A percentile compares a stretch with the other conserved stretches of the same genome.
phyloP scores from a whole-genome alignment of 2,113 vertebrate genomes.

The Podiceps cristatus region DNA sequence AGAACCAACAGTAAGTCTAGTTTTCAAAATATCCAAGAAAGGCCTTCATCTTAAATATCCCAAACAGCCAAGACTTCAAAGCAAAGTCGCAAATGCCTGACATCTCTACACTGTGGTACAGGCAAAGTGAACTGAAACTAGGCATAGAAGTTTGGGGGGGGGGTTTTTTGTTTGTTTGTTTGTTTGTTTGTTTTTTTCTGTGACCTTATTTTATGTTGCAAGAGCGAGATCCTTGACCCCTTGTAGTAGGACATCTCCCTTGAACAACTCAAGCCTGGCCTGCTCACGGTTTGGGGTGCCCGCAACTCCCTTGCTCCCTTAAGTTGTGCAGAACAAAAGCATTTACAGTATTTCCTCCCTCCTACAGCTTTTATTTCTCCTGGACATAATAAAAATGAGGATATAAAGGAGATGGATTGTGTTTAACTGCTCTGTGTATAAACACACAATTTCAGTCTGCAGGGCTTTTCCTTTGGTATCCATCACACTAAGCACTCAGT shows the following conservation, averaged over 20 bases:
- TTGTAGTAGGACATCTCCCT: neutral
- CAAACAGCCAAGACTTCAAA: neutral
- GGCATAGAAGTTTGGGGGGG: neutral
- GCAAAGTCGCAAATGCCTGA: no score
- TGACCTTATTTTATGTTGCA: neutral
- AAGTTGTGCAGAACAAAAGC: neutral
- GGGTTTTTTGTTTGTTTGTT: no score
- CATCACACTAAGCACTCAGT: neutral
- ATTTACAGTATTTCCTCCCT: neutral
- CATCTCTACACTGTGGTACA: accelerated
- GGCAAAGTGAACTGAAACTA: neutral
- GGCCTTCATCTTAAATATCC: neutral
- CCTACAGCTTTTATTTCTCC: neutral
- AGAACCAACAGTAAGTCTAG: neutral
- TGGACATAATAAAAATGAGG: neutral
- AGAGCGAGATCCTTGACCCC: accelerated
- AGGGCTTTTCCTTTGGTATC: neutral
- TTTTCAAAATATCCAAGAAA: neutral
- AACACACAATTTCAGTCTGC: neutral
- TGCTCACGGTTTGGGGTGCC: accelerated
- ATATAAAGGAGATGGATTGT: neutral
- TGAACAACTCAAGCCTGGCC: accelerated
- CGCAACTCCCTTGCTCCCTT: accelerated
- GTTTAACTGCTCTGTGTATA: neutral
- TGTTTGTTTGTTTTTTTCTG: no score